Conservation (phyloP, 1,140 invertebrate genomes). For the Araneus ventricosus region DNA sequence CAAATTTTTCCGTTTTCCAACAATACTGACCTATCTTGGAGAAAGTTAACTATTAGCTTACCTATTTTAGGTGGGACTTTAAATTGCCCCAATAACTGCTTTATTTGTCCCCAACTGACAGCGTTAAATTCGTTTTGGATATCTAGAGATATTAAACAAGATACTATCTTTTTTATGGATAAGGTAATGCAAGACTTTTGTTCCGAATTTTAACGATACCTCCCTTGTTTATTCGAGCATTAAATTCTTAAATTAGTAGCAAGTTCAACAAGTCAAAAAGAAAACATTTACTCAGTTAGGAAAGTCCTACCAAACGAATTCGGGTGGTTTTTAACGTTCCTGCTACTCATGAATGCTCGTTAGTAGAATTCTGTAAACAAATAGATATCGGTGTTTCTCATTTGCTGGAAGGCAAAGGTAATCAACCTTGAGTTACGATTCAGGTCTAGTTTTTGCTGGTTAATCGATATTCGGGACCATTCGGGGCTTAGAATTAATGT, state of each 20-base stretch:
- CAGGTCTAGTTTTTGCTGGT: neutral
- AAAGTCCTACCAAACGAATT: neutral
- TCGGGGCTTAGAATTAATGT: neutral
- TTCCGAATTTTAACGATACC: conserved; percentile 1
- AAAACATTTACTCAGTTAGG: conserved; percentile 12
- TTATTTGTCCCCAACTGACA: too few relatives aligned
- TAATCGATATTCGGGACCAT: neutral
- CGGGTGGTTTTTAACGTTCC: neutral
- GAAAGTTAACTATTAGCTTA: too few relatives aligned
- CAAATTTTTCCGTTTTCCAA: too few relatives aligned
- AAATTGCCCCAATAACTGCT: too few relatives aligned
- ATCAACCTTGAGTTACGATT: neutral
- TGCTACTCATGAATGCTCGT: neutral
- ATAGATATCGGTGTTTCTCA: neutral
- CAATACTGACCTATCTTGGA: too few relatives aligned
- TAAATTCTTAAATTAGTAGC: conserved; percentile 1
- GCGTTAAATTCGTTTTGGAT: too few relatives aligned
- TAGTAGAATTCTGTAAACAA: conserved; percentile 7
- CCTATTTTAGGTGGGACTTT: too few relatives aligned
- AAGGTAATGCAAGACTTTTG: neutral
- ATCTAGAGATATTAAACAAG: too few relatives aligned
- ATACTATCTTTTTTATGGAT: too few relatives aligned
- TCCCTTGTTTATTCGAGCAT: neutral
- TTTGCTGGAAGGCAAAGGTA: neutral
- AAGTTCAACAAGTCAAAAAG: conserved; percentile 3